Evolutionary conservation across 2,888 invertebrate genomes (phyloP).

Genomic region (Lepetodrilus schrolli): DNA sequence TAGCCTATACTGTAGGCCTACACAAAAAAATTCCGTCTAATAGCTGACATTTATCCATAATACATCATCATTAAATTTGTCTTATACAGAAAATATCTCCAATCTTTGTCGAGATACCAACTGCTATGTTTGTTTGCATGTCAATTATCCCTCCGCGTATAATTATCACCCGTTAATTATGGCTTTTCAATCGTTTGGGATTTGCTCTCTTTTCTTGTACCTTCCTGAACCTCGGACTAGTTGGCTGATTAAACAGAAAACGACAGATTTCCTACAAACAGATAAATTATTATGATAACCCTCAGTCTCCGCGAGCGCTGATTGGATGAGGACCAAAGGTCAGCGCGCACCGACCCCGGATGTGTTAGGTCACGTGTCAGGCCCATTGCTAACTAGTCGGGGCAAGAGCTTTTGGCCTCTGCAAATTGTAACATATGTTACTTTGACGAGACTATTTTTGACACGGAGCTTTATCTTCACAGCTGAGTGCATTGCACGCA

Average conservation of each 20-base stretch:
- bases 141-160: not conserved
- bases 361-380: not conserved
- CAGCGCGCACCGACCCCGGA: not conserved
- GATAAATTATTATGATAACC: not conserved
- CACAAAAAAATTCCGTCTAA: too few relatives aligned
- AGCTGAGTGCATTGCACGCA: not conserved
- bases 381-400: not conserved
- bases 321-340: constrained; percentile 4
- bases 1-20: too few relatives aligned
- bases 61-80: too few relatives aligned
- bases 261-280: constrained; percentile 3
- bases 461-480: constrained; percentile 14
- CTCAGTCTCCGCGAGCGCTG: not conserved
- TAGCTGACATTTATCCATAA: too few relatives aligned
- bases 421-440: constrained; percentile 7
- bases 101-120: too few relatives aligned
- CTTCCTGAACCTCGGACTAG: too few relatives aligned
- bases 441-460: not conserved
- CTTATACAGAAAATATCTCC: too few relatives aligned
- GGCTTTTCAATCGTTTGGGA: not conserved
- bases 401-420: not conserved
- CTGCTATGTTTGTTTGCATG: too few relatives aligned
- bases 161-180: not conserved
- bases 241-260: constrained; percentile 9
- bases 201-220: too few relatives aligned